phyloP scores from a whole-genome alignment of 1,140 invertebrate species.

The Penaeus indicus region DNA sequence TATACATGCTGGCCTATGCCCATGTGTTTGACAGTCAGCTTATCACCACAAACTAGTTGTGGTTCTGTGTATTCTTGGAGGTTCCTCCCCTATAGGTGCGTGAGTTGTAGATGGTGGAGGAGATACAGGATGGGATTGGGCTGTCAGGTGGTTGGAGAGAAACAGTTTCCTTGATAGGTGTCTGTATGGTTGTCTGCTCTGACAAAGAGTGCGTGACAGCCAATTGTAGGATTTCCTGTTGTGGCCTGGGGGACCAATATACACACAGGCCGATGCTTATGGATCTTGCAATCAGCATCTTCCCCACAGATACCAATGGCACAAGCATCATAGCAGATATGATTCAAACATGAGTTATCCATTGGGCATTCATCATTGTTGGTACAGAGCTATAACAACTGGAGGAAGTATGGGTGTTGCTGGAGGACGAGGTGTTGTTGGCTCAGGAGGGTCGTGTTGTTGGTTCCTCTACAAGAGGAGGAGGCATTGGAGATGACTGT shows the following conservation, averaged over 20 bases:
- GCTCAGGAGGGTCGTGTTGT: conserved; percentile 67
- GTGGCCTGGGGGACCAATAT: conserved; percentile 78
- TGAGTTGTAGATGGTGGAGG: conserved; percentile 25
- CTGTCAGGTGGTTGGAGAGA: conserved; percentile 17
- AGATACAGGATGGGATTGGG: conserved; percentile 67
- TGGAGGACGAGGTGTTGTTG: conserved; percentile 37
- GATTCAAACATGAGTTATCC: conserved; percentile 66
- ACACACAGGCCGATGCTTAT: conserved; percentile 77
- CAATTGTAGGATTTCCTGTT: conserved; percentile 67
- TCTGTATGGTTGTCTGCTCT: conserved; percentile 6
- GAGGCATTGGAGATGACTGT: conserved; percentile 77
- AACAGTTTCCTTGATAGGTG: conserved; percentile 38
- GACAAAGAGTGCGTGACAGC: conserved; percentile 68
- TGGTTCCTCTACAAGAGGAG: conserved; percentile 43
- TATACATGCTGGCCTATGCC: conserved; percentile 67
- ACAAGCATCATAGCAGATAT: conserved; percentile 67
- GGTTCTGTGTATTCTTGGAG: conserved; percentile 8
- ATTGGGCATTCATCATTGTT: conserved; percentile 80
- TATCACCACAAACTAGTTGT: conserved; percentile 77
- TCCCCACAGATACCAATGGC: conserved; percentile 75
- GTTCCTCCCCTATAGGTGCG: conserved; percentile 8
- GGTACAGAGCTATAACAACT: conserved; percentile 77
- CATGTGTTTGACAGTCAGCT: conserved; percentile 67
- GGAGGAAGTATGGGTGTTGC: conserved; percentile 40
- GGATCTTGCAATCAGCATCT: conserved; percentile 69